Base-by-base conservation (phyloP, 1,140 invertebrate genomes). In the Listronotus oregonensis region DNA sequence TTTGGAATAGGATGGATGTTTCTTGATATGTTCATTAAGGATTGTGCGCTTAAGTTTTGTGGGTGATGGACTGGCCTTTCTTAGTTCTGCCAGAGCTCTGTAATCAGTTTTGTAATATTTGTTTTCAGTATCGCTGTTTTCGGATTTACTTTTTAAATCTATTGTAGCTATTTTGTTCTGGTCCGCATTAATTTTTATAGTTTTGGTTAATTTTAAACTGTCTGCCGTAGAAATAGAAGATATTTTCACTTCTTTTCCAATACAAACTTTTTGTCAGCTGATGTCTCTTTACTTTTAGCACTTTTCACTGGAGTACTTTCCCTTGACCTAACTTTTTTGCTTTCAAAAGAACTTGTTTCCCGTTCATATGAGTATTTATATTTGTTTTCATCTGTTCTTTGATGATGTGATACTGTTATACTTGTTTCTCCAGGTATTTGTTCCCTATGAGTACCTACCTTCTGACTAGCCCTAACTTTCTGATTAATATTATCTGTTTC, bases 41-140 rank as follows among this genome's bases (percentile, higher is more conserved):
- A 71, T 64, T 18, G 73, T 67, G n/a, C 77, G 71, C 43, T 69
- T 71, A 9, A 78, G 51, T 71, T 75, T 78, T 11, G 77, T 78
- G 32, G 76, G 76, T 15, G 77, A 78, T 47, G 77, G 73, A 47
- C 74, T 77, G 12, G 76, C 72, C 63, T 75, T 78, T 6, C 71
- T 70, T 51, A 71, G 68, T 17, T 67, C 73, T 21, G 62, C 31
- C 17, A 64, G 6, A 21, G 18, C 52, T 12, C 27, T 64, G 40
- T 64, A 64, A 42, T 66, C 65, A 11, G 49, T 58, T 43, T 60
- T 65, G 15, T 37, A 63, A 17, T 43, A 44, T 55, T 69, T 69
- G 11, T 9, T 27, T 18, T 60, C 56, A 8, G 15, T 52, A 12
- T 52, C 21, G 59, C 47, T 15, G 9, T 9, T 52, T 31, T 51